These are phyloP conservation scores for Tetragonisca angustula DNA, from an alignment of 2,888 invertebrate genomes.

Conservation along the genomic window DNA sequence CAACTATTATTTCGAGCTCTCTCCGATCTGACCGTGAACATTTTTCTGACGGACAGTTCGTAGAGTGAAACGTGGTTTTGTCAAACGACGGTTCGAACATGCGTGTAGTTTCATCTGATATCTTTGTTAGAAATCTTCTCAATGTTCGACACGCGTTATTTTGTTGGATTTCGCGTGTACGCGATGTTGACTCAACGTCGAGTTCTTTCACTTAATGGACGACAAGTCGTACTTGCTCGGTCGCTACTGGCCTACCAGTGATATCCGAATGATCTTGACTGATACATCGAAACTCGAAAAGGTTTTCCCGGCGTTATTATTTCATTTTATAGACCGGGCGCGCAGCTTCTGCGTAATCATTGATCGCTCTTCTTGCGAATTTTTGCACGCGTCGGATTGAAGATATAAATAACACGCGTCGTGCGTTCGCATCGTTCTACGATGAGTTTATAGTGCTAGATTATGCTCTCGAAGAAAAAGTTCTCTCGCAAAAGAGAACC, in stretches of 20 bases:
- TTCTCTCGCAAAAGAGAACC: slow-evolving; percentile 46
- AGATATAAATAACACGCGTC: slow-evolving; percentile 48
- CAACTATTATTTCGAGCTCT: background rate
- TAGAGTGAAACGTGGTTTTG: background rate
- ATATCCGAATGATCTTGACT: background rate
- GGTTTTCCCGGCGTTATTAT: background rate
- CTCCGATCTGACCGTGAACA: no score
- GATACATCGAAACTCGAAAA: background rate
- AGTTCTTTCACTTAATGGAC: background rate
- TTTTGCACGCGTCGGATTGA: background rate
- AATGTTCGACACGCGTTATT: no score
- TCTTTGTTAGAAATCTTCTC: no score
- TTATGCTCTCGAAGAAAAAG: slow-evolving; percentile 41
- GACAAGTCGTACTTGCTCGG: background rate
- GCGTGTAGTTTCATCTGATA: background rate
- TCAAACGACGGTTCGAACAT: no score
- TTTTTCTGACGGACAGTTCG: background rate
- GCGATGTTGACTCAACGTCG: background rate
- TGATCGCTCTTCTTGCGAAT: slow-evolving; percentile 2
- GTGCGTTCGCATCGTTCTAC: slow-evolving; percentile 37
- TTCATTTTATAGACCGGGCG: no score
- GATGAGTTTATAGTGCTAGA: slow-evolving; percentile 41
- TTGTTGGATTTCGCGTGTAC: background rate
- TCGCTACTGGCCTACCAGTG: background rate
- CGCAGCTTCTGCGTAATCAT: background rate